Conservation (phyloP, 2,797 vertebrate genomes). For the Lophius americanus region DNA sequence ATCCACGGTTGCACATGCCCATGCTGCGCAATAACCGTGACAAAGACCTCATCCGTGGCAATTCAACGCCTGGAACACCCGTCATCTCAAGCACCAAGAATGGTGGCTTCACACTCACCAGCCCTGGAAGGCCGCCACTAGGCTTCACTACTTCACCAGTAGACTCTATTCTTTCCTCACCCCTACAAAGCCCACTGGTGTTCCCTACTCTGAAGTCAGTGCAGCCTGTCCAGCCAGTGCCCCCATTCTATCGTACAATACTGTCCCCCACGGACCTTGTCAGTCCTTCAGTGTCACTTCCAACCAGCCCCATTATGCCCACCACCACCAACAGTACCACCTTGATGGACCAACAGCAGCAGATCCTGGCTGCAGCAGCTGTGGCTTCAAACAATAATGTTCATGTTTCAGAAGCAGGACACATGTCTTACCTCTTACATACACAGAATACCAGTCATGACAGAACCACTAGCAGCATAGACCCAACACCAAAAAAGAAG, state of each 20-base stretch:
- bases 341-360: conserved; percentile 82
- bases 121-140: conserved; percentile 93
- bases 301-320: conserved; percentile 95
- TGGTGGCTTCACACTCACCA: conserved; percentile 90
- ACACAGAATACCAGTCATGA: conserved; percentile 80
- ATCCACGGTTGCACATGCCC: conserved; percentile 93
- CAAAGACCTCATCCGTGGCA: conserved; percentile 96
- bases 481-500: conserved; percentile 97
- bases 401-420: conserved; percentile 72
- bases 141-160: conserved; percentile 96
- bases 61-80: conserved; percentile 89
- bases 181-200: conserved; percentile 93
- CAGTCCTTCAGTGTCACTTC: conserved; percentile 94
- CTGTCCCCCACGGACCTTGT: conserved; percentile 93
- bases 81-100: conserved; percentile 98
- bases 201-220: conserved; percentile 97
- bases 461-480: conserved; percentile 77
- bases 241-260: conserved; percentile 97
- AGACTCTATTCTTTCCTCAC: conserved; percentile 92
- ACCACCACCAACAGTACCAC: conserved; percentile 81
- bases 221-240: conserved; percentile 92
- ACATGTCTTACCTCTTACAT: conserved; percentile 76
- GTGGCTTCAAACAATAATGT: conserved; percentile 74
- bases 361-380: conserved; percentile 80
- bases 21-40: conserved; percentile 97